Conservation (phyloP, 2,113 vertebrate species). For the Sinocyclocheilus rhinocerous region DNA sequence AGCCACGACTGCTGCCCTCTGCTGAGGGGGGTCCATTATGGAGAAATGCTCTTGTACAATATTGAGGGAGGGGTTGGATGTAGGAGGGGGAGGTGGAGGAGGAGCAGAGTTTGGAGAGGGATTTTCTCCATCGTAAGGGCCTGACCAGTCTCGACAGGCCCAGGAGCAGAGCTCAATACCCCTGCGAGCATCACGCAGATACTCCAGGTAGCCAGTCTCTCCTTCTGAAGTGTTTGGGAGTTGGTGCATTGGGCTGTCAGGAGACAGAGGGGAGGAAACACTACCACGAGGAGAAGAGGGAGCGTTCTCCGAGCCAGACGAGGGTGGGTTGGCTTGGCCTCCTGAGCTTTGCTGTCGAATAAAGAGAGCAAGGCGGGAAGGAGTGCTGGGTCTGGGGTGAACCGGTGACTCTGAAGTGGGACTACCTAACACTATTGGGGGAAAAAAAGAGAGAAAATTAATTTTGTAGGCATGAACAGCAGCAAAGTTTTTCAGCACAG, state of each 20-base stretch:
- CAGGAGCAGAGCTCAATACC: constrained; percentile 85
- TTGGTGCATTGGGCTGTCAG: constrained; percentile 79
- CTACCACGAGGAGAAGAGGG: constrained; percentile 65
- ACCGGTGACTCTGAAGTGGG: constrained; percentile 81
- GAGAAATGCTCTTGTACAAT: constrained; percentile 78
- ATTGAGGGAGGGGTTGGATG: constrained; percentile 65
- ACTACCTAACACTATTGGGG: constrained; percentile 78
- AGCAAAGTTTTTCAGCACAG: not conserved
- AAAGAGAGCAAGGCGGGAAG: constrained; percentile 88
- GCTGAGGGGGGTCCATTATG: constrained; percentile 59
- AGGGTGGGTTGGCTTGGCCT: constrained; percentile 57
- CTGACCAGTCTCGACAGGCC: constrained; percentile 91
- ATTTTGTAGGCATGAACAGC: not conserved
- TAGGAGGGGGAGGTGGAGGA: constrained; percentile 64
- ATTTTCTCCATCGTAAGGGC: constrained; percentile 90
- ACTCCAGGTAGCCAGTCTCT: constrained; percentile 91
- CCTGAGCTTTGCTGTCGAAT: constrained; percentile 83
- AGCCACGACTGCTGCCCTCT: constrained; percentile 71
- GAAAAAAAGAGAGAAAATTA: not conserved
- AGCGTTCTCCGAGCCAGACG: constrained; percentile 61
- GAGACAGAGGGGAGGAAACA: constrained; percentile 58
- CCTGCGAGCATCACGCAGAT: constrained; percentile 85
- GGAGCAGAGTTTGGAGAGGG: constrained; percentile 75
- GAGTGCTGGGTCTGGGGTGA: constrained; percentile 84
- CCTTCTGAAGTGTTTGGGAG: constrained; percentile 57